phyloP scores from a whole-genome alignment of 1,140 invertebrate species.

The Brachionus sp. region DNA sequence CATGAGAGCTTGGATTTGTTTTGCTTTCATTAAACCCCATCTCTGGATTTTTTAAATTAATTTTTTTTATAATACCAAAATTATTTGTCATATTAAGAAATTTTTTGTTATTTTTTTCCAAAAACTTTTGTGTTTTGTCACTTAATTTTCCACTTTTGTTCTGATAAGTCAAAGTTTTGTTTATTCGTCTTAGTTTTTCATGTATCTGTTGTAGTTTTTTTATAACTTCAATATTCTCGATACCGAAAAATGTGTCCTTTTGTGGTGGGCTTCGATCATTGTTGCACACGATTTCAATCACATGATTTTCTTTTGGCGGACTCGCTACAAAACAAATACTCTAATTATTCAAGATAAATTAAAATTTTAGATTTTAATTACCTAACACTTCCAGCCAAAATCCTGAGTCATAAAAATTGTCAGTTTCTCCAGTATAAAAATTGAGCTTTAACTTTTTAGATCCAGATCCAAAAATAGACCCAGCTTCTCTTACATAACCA shows the following conservation, averaged over 20 bases:
- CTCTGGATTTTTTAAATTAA: background rate
- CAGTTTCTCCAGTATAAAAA: constrained; percentile 13
- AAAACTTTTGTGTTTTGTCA: constrained; percentile 11
- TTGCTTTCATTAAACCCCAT: background rate
- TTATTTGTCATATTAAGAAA: constrained; percentile 13
- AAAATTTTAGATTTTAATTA: background rate
- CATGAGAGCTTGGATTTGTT: background rate
- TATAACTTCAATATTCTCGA: constrained; percentile 1
- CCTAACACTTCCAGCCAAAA: constrained; percentile 43
- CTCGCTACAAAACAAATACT: background rate
- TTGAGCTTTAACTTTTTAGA: constrained; percentile 29
- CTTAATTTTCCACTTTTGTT: background rate
- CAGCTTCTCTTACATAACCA: constrained; percentile 23
- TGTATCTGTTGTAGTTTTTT: constrained; percentile 43
- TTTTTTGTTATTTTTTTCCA: constrained; percentile 32
- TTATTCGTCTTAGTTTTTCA: constrained; percentile 15
- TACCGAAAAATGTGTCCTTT: background rate
- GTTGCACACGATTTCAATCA: constrained; percentile 32
- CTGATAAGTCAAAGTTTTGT: background rate
- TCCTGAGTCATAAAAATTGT: constrained; percentile 27
- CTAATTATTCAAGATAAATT: background rate
- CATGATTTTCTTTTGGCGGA: constrained; percentile 33
- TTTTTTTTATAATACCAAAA: background rate
- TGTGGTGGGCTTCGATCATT: background rate
- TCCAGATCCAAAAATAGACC: constrained; percentile 35